Percentiles rank a stretch among this genome's conserved stretches.
phyloP scores from a whole-genome alignment of 2,113 vertebrate genomes.

The Megaceryle maxima region DNA sequence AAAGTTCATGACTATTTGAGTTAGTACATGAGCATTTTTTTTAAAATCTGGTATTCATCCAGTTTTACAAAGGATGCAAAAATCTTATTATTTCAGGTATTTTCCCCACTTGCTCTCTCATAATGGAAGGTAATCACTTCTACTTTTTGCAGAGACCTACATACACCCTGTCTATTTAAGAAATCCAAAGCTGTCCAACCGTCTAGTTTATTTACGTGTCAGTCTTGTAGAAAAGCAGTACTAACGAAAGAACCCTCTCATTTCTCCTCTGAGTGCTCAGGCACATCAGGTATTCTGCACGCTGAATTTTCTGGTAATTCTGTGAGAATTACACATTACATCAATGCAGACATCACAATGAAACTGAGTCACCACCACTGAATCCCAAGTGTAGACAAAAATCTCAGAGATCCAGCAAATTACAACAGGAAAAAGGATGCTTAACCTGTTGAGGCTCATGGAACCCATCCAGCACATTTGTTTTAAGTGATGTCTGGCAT shows the following conservation, averaged over 20 bases:
- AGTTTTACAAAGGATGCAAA: neutral
- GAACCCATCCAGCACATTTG: neutral
- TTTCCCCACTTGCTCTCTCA: neutral
- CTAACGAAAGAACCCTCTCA: neutral
- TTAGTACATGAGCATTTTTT: neutral
- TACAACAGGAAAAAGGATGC: neutral
- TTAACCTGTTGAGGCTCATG: neutral
- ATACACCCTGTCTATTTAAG: neutral
- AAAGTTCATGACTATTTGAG: neutral
- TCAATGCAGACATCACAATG: neutral
- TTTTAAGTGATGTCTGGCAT: neutral
- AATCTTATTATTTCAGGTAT: neutral
- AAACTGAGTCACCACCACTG: neutral
- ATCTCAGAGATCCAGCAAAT: neutral
- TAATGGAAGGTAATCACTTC: neutral
- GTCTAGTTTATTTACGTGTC: neutral
- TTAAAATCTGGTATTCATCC: neutral
- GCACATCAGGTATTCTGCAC: neutral
- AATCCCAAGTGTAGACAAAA: neutral
- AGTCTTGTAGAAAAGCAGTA: neutral
- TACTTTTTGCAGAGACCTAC: neutral
- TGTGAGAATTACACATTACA: neutral
- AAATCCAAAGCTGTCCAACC: neutral
- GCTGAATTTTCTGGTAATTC: neutral
- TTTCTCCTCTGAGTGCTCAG: neutral